Base-by-base conservation (phyloP, 2,888 invertebrate species). In the Megaustenia siamemsis region DNA sequence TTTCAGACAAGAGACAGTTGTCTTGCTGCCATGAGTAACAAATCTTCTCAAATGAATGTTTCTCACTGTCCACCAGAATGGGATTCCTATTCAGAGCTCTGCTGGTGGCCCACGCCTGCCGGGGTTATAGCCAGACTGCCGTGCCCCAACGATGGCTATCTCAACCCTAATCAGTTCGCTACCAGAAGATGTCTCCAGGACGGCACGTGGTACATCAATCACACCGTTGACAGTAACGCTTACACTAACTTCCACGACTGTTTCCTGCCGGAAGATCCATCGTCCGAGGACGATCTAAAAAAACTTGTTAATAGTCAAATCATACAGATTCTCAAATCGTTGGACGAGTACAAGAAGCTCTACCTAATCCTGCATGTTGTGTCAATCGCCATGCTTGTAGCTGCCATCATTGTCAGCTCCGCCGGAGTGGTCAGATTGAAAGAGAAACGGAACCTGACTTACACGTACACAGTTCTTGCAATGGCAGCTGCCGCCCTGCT, bases 231-330 rank as follows among this genome's bases (percentile, higher is more conserved):
- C 28, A 28, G 45, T 12, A 73, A 66, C n/a, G 75, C 84, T 21
- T 84, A 84, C 66, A 84, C 80, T 45, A 60, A 84, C 35, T 84
- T 45, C 60, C 24, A 38, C 35, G 66, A 84, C 66, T 84, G 84
- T 35, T 80, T 84, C 49, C 45, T 78, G 6, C 75, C 78, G 3
- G 53, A 68, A 21, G 60, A 45, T 3, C 53, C 43, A 12, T 69
- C 69, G 1, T 56, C 53, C 21, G 83, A 78, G 68, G 83, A 83
- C 24, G 68, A 83, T 32, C 32, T 83, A 18, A 77, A 69, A n/a
- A 83, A 83, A 60, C 71, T 68, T 28, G 83, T 69, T 0, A 53
- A 43, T 32, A 71, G 56, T 8, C 69, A 69, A 56, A 71, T 78
- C 28, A 69, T 83, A 5, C 21, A 28, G 21, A 53, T 83, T 45